These are phyloP conservation scores for Ceratina australensis DNA, from an alignment of 1,140 invertebrate genomes.

Conservation along the genomic window DNA sequence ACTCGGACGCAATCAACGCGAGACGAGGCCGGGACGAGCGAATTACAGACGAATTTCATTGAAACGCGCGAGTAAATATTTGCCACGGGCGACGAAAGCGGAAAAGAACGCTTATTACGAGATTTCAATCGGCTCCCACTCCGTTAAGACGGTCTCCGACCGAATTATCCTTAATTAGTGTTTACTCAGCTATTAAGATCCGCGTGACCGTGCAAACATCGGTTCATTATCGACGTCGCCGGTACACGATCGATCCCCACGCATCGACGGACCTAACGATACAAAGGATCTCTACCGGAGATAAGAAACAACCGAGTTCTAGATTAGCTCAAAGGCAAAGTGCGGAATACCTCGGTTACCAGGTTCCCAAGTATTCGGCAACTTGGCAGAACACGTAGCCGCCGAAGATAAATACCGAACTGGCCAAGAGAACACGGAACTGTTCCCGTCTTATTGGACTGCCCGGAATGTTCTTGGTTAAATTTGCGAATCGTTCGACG, in stretches of 20 bases:
- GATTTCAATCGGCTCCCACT: slow-evolving; percentile 9
- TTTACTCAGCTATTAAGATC: neutral
- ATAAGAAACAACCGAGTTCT: neutral
- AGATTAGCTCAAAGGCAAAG: neutral
- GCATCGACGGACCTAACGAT: neutral
- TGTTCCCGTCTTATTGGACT: too few relatives aligned
- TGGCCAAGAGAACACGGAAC: neutral
- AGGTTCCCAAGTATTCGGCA: neutral
- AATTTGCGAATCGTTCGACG: too few relatives aligned
- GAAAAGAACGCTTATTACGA: slow-evolving; percentile 6
- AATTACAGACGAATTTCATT: slow-evolving; percentile 28
- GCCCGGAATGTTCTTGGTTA: too few relatives aligned
- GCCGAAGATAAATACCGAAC: neutral
- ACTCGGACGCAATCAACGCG: slow-evolving; percentile 40
- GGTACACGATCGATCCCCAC: neutral
- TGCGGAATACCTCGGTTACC: neutral
- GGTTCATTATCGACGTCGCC: slow-evolving; percentile 6
- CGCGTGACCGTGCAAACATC: neutral
- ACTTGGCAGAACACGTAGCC: neutral
- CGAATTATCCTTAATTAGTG: slow-evolving; percentile 15
- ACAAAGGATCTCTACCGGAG: neutral
- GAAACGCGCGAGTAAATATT: slow-evolving; percentile 20
- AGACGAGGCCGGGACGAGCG: neutral
- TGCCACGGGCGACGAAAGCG: neutral
- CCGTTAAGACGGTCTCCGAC: neutral